Base-by-base conservation (phyloP, 2,113 vertebrate species). In the Menura novaehollandiae region DNA sequence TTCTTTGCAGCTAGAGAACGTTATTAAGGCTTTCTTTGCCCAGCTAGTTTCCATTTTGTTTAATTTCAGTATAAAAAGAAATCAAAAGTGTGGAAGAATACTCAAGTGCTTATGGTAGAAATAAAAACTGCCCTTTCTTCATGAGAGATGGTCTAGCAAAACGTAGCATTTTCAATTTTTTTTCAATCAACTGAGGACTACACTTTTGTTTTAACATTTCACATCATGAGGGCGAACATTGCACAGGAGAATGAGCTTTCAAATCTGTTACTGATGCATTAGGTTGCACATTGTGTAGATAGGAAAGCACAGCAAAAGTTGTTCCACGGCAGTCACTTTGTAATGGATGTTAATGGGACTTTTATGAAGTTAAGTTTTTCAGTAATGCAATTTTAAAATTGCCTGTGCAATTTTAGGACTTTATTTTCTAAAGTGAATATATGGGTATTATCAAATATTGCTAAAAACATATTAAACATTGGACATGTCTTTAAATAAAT, bases 251-350 rank as follows among this genome's bases (percentile, higher is more conserved):
- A 49, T 1, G 2, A 23, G 33, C 26, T 92, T 27, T 72, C 41
- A 76, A 82, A 47, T 76, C 7, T 62, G 4, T 47, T 62, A 26
- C 39, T 46, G 21, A 56, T 3, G 4, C 21, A 24, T 24, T 24
- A 24, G 14, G 60, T 78, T 58, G 41, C 51, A 63, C 15, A 6
- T 19, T 22, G 28, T 9, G 23, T n/a, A 43, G 32, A 53, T 10
- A 27, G 13, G 27, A 78, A 71, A 85, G 79, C 32, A 37, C 32
- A 58, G 47, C 1, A 1, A 1, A 27, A 75, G 33, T 26, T 66
- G 15, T 49, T 68, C 41, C 13, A 3, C 0, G 0, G 33, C 56
- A 63, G 35, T 46, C 12, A 28, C 33, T 80, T 64, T 0, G 1
- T 33, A 81, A 24, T 7, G 27, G n/a, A 49, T 15, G 10, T 21